phyloP scores from a whole-genome alignment of 2,113 vertebrate genomes.

The Piliocolobus tephrosceles region DNA sequence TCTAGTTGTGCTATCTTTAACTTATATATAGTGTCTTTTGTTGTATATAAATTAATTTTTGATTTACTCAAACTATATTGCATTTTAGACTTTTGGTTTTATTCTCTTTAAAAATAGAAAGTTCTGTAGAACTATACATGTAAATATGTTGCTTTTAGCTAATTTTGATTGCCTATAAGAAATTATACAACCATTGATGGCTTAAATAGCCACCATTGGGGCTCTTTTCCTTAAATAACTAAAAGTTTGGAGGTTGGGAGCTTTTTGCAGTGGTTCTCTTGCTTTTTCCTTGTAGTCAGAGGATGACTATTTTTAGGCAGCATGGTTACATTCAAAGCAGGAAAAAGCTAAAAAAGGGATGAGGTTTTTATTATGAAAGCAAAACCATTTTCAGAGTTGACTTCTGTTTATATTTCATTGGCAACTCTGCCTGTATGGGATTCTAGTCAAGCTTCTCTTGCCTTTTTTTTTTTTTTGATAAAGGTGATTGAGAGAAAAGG shows the following conservation, averaged over 20 bases:
- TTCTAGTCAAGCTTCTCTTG: not conserved
- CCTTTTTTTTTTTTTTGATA: not conserved
- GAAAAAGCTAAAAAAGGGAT: not conserved
- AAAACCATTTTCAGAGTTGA: not conserved
- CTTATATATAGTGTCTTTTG: not conserved
- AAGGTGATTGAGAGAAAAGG: not conserved
- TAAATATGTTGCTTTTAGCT: not conserved
- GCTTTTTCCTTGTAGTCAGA: not conserved
- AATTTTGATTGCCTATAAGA: slow-evolving; percentile 4
- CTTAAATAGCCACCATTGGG: not conserved
- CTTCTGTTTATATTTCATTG: not conserved
- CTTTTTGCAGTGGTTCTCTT: not conserved
- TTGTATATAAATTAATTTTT: slow-evolving; percentile 17
- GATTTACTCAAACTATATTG: slow-evolving; percentile 6
- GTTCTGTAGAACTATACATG: not conserved
- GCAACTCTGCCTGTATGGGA: not conserved
- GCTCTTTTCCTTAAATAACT: not conserved
- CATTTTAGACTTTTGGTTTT: slow-evolving; percentile 25
- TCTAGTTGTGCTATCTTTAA: not conserved
- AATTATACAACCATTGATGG: not conserved
- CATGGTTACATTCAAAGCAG: not conserved
- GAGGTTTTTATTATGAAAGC: not conserved
- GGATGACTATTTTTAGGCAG: slow-evolving; percentile 2
- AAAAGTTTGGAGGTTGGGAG: not conserved
- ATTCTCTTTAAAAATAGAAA: not conserved